A percentile compares a stretch with the other conserved stretches of the same genome.
These are phyloP conservation scores for Phortica okadai DNA, from an alignment of 2,888 invertebrate genomes.

Conservation along the genomic window DNA sequence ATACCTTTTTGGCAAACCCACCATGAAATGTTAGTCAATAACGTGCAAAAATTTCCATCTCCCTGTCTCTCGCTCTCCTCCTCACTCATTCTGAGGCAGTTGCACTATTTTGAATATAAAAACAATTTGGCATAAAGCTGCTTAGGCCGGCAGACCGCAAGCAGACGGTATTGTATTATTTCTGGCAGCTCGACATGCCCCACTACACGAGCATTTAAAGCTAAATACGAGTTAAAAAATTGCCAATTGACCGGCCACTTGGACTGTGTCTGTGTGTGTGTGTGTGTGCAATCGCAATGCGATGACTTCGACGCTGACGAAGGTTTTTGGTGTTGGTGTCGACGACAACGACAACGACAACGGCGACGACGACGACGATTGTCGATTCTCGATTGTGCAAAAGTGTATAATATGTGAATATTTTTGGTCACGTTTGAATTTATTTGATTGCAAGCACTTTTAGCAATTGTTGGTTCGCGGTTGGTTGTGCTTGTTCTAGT, in stretches of 20 bases:
- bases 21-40: slow-evolving; percentile 19
- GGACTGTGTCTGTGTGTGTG: not conserved
- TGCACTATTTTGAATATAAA: not conserved
- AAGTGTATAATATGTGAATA: slow-evolving; percentile 70
- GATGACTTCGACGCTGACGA: not conserved
- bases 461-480: slow-evolving; percentile 66
- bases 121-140: not conserved
- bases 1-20: slow-evolving; percentile 19
- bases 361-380: not conserved
- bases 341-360: not conserved
- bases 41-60: too few species aligned
- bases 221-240: not conserved
- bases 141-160: not conserved
- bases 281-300: not conserved
- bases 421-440: slow-evolving; percentile 73
- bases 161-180: not conserved
- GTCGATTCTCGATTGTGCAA: slow-evolving; percentile 43
- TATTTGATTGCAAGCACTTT: slow-evolving; percentile 72
- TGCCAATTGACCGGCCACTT: not conserved
- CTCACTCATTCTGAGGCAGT: too few species aligned
- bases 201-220: not conserved
- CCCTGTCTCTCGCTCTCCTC: too few species aligned
- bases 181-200: not conserved
- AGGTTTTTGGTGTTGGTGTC: not conserved
- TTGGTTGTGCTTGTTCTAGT: not conserved